Conservation (phyloP, 2,797 vertebrate species). For the Percopsis omiscomaycus region DNA sequence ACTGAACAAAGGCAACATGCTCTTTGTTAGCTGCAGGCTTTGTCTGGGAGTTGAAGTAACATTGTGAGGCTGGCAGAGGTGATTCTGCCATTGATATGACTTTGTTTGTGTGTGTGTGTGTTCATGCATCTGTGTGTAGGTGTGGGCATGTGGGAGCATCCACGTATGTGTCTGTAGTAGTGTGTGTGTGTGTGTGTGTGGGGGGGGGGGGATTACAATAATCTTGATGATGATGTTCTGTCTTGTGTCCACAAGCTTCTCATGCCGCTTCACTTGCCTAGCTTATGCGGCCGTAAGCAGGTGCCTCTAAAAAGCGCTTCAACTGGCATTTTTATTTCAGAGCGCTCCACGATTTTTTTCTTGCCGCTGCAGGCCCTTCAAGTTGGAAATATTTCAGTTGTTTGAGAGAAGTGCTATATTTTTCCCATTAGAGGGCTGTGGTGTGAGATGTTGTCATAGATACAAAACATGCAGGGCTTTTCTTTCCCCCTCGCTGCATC, state of each 20-base stretch:
- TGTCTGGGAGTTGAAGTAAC: slow-evolving; percentile 48
- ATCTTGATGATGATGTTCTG: slow-evolving; percentile 48
- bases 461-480: slow-evolving; percentile 25
- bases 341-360: slow-evolving; percentile 48
- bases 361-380: slow-evolving; percentile 36
- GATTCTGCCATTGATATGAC: slow-evolving; percentile 11
- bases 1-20: slow-evolving; percentile 72
- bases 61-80: slow-evolving; percentile 44
- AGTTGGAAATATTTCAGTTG: slow-evolving; percentile 40
- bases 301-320: slow-evolving; percentile 49
- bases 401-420: slow-evolving; percentile 44
- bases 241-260: slow-evolving; percentile 40
- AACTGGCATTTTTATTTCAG: slow-evolving; percentile 48
- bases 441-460: slow-evolving; percentile 49
- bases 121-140: background rate
- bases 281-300: slow-evolving; percentile 42
- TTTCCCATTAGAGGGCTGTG: slow-evolving; percentile 42
- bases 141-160: background rate
- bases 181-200: background rate
- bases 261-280: slow-evolving; percentile 29
- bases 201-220: slow-evolving; percentile 22
- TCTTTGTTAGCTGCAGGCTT: slow-evolving; percentile 67
- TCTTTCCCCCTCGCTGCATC: slow-evolving; percentile 2
- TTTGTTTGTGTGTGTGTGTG: slow-evolving; percentile 1
- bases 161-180: background rate